These are phyloP conservation scores for Phocoena phocoena DNA, from an alignment of 2,113 vertebrate genomes.

Conservation along the genomic window DNA sequence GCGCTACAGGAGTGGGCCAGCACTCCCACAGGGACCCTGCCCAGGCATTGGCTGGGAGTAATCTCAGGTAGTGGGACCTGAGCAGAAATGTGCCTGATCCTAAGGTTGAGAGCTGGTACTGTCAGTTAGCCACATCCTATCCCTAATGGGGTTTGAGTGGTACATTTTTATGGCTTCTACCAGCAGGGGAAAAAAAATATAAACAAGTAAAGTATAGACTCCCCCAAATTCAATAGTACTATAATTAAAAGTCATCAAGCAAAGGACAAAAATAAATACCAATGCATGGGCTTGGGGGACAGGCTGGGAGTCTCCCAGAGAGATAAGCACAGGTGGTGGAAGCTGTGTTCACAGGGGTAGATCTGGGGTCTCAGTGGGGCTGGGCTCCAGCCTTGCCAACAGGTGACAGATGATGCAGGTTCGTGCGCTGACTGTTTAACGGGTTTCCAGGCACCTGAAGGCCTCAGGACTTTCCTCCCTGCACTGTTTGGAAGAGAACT, in stretches of 20 bases:
- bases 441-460: neutral
- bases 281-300: fast-evolving
- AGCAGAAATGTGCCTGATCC: neutral
- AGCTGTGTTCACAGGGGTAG: fast-evolving
- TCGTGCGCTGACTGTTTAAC: neutral
- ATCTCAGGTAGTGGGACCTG: neutral
- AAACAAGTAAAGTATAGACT: neutral
- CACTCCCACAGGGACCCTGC: fast-evolving
- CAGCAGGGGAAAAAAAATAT: neutral
- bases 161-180: neutral
- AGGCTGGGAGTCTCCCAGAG: neutral
- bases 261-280: neutral
- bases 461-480: neutral
- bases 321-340: neutral
- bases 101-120: fast-evolving
- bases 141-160: neutral
- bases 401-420: neutral
- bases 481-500: neutral
- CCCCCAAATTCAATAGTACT: neutral
- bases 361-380: fast-evolving
- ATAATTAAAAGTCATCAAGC: neutral
- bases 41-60: no score
- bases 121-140: neutral
- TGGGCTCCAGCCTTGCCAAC: neutral
- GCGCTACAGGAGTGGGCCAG: neutral